These are phyloP conservation scores for Drosophila malerkotliana DNA, from an alignment of 1,140 invertebrate genomes.

Conservation along the genomic window DNA sequence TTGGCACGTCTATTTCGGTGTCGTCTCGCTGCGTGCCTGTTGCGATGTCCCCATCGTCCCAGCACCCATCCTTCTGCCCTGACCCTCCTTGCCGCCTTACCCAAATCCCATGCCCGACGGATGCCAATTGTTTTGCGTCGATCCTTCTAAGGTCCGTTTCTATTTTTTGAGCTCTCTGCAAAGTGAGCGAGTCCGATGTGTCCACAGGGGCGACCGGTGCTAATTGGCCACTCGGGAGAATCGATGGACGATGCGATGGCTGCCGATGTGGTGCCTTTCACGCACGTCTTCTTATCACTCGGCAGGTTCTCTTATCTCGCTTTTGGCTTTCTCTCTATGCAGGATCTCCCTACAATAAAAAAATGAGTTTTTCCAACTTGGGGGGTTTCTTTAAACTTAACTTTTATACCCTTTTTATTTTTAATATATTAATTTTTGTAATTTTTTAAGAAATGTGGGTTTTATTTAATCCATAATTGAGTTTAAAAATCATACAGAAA, in stretches of 20 bases:
- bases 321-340: conserved; percentile 11
- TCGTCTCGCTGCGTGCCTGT: conserved; percentile 50
- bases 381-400: too few relatives aligned
- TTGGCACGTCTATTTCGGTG: conserved; percentile 67
- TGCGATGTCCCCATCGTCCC: conserved; percentile 40
- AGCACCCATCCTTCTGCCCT: conserved; percentile 8
- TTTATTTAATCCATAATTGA: too few relatives aligned
- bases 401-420: background rate
- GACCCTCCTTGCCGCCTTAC: conserved; percentile 8
- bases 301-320: conserved; percentile 29
- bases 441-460: too few relatives aligned
- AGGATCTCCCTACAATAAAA: conserved; percentile 1
- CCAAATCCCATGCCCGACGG: background rate
- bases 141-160: conserved; percentile 84
- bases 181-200: conserved; percentile 38
- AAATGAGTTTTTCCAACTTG: background rate
- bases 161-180: conserved; percentile 86
- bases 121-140: conserved; percentile 71
- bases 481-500: too few relatives aligned
- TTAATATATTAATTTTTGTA: too few relatives aligned
- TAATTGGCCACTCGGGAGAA: conserved; percentile 36
- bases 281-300: conserved; percentile 67
- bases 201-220: conserved; percentile 1
- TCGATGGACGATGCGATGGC: conserved; percentile 25
- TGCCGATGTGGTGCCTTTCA: conserved; percentile 29